Base-by-base conservation (phyloP, 2,888 invertebrate genomes). In the Ephialtes manifestator region DNA sequence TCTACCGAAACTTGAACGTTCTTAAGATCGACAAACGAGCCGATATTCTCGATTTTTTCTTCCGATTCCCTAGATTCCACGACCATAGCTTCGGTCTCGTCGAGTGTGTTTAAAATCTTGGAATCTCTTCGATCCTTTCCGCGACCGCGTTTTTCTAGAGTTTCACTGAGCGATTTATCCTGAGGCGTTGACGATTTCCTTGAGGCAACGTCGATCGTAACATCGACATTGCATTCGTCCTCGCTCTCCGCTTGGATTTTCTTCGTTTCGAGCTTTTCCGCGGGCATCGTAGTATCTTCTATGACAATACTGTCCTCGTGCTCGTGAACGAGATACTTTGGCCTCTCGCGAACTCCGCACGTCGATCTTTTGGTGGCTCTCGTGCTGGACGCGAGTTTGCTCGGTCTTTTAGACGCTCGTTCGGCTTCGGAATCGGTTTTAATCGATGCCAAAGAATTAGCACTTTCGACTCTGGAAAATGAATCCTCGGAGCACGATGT, bases 241-340 rank as follows among this genome's bases (percentile, higher is more conserved):
- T 53, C n/a, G 4, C 4, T 60, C 15, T 51, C 18, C 13, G 35
- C 35, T n/a, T 75, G 81, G 2, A 31, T 4, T 46, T 35, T 53
- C 78, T 20, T 60, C 28, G 68, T 15, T 18, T 46, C 24, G 18
- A 76, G 48, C 8, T 88, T 87, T 4, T 60, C 68, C 55, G 79
- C 53, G 5, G 83, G 75, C 18, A 84, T 75, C 3, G 77, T 86
- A n/a, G 85, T 87, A 18, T 90, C 90, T 43, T 92, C 91, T 28
- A 92, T 87, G 0, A 92, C 83, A 15, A 92, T 80, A 24, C 89
- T 92, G n/a, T 92, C 92, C 18, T 89, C 90, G 18, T 88, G 84
- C 46, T 90, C 91, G 68, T 88, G 89, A 0, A 90, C 60, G 2
- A 90, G 51, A 18, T 89, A 91, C 35, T 89, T 91, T 1, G 88